A percentile compares a stretch with the other conserved stretches of the same genome.
Conservation (phyloP, 1,140 invertebrate genomes). For the Pseudomyrmex concolor region DNA sequence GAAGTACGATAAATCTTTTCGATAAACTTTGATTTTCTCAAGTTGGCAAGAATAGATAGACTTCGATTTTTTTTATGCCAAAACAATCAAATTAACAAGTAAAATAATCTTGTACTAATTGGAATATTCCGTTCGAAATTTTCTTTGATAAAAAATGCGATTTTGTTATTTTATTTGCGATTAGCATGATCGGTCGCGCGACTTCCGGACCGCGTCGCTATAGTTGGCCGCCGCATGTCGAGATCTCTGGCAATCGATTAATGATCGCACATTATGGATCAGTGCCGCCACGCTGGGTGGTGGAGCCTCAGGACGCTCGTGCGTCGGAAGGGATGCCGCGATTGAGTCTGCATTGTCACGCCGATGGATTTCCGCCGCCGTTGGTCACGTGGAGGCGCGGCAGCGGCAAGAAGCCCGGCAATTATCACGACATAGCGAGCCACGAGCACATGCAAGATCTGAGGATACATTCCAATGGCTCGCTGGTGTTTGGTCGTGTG, state of each 20-base stretch:
- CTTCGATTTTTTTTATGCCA: too few relatives aligned
- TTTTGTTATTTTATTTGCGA: background rate
- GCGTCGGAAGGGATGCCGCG: constrained; percentile 92
- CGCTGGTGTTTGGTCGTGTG: constrained; percentile 91
- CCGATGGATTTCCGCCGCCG: constrained; percentile 95
- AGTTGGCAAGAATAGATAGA: too few relatives aligned
- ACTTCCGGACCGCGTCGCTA: constrained; percentile 32
- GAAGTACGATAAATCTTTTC: background rate
- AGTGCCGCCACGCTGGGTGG: constrained; percentile 96
- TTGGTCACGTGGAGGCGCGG: constrained; percentile 95
- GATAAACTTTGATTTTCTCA: too few relatives aligned
- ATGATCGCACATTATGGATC: constrained; percentile 63
- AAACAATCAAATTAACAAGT: too few relatives aligned
- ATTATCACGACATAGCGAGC: constrained; percentile 92
- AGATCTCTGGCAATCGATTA: constrained; percentile 52
- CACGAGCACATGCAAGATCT: constrained; percentile 84
- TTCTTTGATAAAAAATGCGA: background rate
- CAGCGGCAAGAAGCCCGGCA: constrained; percentile 91
- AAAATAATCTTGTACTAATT: too few relatives aligned
- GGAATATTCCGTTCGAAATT: too few relatives aligned
- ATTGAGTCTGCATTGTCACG: constrained; percentile 94
- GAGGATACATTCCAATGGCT: constrained; percentile 92
- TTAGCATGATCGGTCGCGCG: background rate
- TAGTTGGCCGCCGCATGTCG: background rate
- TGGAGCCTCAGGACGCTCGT: constrained; percentile 94